phyloP scores from a whole-genome alignment of 2,888 invertebrate species.

The Conus canariensis region DNA sequence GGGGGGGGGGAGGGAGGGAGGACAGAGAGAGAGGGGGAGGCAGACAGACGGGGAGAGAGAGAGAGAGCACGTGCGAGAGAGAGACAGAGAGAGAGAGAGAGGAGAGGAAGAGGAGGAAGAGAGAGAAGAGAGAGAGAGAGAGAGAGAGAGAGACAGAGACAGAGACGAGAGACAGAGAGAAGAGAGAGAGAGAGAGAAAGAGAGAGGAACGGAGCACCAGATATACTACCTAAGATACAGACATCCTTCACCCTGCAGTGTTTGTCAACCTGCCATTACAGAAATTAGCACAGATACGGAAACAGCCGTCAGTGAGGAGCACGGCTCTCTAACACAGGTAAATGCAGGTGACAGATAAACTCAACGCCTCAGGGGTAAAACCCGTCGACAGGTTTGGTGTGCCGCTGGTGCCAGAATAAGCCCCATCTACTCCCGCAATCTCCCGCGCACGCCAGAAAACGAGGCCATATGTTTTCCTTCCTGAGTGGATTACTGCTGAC shows the following conservation, averaged over 20 bases:
- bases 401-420: constrained; percentile 13
- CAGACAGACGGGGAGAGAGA: too few species aligned
- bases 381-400: not conserved
- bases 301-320: not conserved
- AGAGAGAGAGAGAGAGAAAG: not conserved
- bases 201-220: not conserved
- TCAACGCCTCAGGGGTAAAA: not conserved
- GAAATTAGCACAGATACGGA: not conserved
- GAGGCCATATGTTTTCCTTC: constrained; percentile 12
- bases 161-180: constrained; percentile 21
- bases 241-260: not conserved
- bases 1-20: not conserved
- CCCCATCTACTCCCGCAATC: not conserved
- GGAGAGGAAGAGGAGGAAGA: too few species aligned
- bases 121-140: too few species aligned
- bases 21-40: too few species aligned
- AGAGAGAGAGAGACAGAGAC: constrained; percentile 37
- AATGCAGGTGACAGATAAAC: constrained; percentile 9
- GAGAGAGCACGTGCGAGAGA: too few species aligned
- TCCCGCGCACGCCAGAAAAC: not conserved
- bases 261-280: not conserved
- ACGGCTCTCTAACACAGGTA: not conserved
- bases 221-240: not conserved
- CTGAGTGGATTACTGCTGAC: not conserved
- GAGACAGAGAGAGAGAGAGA: too few species aligned